phyloP scores from a whole-genome alignment of 2,888 invertebrate species.

The Drosophila antonietae region DNA sequence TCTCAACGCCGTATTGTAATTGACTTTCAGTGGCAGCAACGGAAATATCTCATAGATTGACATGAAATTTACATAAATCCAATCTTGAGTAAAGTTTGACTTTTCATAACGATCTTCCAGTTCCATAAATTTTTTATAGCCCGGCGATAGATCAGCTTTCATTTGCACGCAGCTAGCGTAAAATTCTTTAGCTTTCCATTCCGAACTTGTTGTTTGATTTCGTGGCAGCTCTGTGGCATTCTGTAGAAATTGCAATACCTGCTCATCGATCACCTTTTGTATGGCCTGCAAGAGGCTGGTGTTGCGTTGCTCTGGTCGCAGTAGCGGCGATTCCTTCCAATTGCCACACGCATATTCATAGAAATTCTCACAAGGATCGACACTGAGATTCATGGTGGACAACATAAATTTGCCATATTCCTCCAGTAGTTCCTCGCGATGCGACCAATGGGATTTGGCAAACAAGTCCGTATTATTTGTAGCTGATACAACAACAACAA shows the following conservation, averaged over 20 bases:
- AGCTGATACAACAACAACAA: background rate
- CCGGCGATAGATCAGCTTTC: constrained; percentile 66
- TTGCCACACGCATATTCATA: constrained; percentile 81
- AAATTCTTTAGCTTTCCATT: constrained; percentile 75
- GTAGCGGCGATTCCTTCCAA: constrained; percentile 70
- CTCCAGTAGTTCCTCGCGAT: constrained; percentile 74
- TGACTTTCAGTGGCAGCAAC: constrained; percentile 70
- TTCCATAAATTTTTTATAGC: constrained; percentile 52
- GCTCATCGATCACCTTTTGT: constrained; percentile 69
- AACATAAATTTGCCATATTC: constrained; percentile 74
- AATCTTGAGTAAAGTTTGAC: constrained; percentile 50
- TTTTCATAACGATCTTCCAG: constrained; percentile 49
- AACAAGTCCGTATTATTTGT: constrained; percentile 52
- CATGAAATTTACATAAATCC: constrained; percentile 79
- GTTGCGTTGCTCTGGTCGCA: constrained; percentile 65
- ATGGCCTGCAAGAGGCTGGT: constrained; percentile 74
- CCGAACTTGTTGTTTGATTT: constrained; percentile 55
- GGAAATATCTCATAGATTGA: constrained; percentile 73
- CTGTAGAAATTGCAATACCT: constrained; percentile 63
- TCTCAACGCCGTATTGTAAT: constrained; percentile 64
- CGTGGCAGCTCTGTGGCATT: constrained; percentile 59
- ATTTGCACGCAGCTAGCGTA: constrained; percentile 70
- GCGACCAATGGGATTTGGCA: constrained; percentile 54
- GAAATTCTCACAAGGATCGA: constrained; percentile 82
- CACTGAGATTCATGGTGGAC: constrained; percentile 74